Evolutionary conservation across 2,888 invertebrate genomes (phyloP).

Genomic region (Brassicogethes aeneus): DNA sequence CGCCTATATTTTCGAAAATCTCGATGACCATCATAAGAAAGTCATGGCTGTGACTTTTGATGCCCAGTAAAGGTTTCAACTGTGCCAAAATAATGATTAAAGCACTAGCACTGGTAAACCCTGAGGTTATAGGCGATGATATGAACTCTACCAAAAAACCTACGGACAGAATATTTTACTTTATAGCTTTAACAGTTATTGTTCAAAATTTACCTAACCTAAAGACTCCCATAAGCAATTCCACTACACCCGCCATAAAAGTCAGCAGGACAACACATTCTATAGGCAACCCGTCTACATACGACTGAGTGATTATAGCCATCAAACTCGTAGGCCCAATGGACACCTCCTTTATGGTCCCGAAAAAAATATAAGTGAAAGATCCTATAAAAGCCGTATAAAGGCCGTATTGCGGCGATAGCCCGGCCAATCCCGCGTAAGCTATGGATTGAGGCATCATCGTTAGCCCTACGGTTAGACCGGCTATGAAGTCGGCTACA

Average conservation of each 20-base stretch:
- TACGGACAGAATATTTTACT: slow-evolving; percentile 30
- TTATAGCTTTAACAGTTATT: not conserved
- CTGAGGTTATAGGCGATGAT: slow-evolving; percentile 72
- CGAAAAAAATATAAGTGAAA: slow-evolving; percentile 78
- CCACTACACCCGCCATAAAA: slow-evolving; percentile 69
- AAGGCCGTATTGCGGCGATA: slow-evolving; percentile 84
- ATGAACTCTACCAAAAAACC: slow-evolving; percentile 81
- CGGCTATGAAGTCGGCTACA: slow-evolving; percentile 77
- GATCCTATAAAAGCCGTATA: slow-evolving; percentile 88
- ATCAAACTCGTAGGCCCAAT: slow-evolving; percentile 92
- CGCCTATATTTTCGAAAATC: slow-evolving; percentile 42
- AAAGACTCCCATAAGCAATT: slow-evolving; percentile 73
- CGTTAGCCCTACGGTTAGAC: slow-evolving; percentile 80
- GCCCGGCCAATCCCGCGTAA: slow-evolving; percentile 76
- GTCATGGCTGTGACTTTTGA: slow-evolving; percentile 59
- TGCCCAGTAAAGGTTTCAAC: slow-evolving; percentile 63
- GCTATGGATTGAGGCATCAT: slow-evolving; percentile 92
- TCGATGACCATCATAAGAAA: slow-evolving; percentile 51
- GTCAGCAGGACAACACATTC: slow-evolving; percentile 68
- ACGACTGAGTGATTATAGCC: slow-evolving; percentile 75
- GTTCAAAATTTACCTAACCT: slow-evolving; percentile 55
- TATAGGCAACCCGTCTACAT: slow-evolving; percentile 57
- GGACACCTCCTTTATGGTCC: slow-evolving; percentile 78
- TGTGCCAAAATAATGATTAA: slow-evolving; percentile 69
- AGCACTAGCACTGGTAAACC: slow-evolving; percentile 78